phyloP scores from a whole-genome alignment of 2,888 invertebrate species.

The Ormyrus thymus region DNA sequence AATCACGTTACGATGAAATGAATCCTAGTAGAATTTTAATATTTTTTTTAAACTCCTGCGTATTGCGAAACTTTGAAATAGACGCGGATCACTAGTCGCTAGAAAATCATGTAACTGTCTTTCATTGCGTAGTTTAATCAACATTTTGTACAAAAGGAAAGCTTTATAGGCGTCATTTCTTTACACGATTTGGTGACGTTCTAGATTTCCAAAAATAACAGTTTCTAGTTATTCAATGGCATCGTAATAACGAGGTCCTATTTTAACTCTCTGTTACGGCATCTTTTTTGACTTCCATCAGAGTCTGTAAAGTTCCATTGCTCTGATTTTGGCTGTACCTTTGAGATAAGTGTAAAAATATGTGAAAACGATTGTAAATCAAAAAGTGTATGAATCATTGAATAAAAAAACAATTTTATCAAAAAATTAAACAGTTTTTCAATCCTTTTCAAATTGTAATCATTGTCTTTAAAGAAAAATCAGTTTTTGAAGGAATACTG shows the following conservation, averaged over 20 bases:
- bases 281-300: no score
- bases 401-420: no score
- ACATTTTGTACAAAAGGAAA: slow-evolving; percentile 47
- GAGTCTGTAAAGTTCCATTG: no score
- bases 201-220: slow-evolving; percentile 31
- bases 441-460: no score
- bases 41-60: slow-evolving; percentile 16
- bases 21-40: slow-evolving; percentile 42
- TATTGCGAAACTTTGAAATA: slow-evolving; percentile 33
- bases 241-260: slow-evolving; percentile 5
- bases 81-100: slow-evolving; percentile 49
- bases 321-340: no score
- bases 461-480: no score
- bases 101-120: slow-evolving; percentile 50
- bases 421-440: no score
- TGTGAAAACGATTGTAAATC: no score
- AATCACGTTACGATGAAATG: slow-evolving; percentile 18
- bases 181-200: neutral
- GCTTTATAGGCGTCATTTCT: slow-evolving; percentile 24
- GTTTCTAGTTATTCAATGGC: slow-evolving; percentile 23
- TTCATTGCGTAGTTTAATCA: slow-evolving; percentile 46
- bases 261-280: neutral
- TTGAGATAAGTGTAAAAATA: no score
- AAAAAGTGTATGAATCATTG: no score
- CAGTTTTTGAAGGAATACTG: no score